A percentile compares a stretch with the other conserved stretches of the same genome.
phyloP scores from a whole-genome alignment of 2,888 invertebrate genomes.

The Dorcus parallelipipedus region DNA sequence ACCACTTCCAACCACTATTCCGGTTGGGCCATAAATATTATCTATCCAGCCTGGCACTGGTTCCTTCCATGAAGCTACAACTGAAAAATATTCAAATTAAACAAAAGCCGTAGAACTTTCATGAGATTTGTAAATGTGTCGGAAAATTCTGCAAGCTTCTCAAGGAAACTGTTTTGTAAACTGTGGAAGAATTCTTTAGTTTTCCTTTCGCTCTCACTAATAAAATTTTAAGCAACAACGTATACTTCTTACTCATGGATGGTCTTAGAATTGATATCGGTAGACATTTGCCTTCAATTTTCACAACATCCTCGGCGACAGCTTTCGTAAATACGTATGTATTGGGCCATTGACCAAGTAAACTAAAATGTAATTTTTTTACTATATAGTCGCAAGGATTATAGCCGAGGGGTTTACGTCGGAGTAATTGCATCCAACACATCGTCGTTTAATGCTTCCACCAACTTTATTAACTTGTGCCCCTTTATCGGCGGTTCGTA shows the following conservation, averaged over 20 bases:
- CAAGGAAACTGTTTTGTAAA: too few relatives aligned
- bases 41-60: conserved; percentile 70
- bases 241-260: not conserved
- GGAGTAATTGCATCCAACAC: conserved; percentile 62
- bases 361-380: conserved; percentile 48
- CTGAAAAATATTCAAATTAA: conserved; percentile 21
- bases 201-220: too few relatives aligned
- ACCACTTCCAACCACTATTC: conserved; percentile 66
- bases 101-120: too few relatives aligned
- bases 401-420: conserved; percentile 44
- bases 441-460: conserved; percentile 77
- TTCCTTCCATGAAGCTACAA: conserved; percentile 49
- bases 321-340: conserved; percentile 95
- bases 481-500: conserved; percentile 82
- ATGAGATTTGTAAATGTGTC: too few relatives aligned
- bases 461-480: conserved; percentile 68
- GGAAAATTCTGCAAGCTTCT: too few relatives aligned
- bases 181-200: too few relatives aligned
- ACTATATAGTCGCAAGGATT: not conserved
- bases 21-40: conserved; percentile 75
- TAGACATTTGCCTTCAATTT: too few relatives aligned
- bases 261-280: too few relatives aligned
- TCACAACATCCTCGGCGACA: conserved; percentile 64
- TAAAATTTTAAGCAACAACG: not conserved
- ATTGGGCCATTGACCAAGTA: conserved; percentile 78